A percentile compares a stretch with the other conserved stretches of the same genome.
These are phyloP conservation scores for Aphaenogaster ashmeadi DNA, from an alignment of 1,140 invertebrate genomes.

Conservation along the genomic window DNA sequence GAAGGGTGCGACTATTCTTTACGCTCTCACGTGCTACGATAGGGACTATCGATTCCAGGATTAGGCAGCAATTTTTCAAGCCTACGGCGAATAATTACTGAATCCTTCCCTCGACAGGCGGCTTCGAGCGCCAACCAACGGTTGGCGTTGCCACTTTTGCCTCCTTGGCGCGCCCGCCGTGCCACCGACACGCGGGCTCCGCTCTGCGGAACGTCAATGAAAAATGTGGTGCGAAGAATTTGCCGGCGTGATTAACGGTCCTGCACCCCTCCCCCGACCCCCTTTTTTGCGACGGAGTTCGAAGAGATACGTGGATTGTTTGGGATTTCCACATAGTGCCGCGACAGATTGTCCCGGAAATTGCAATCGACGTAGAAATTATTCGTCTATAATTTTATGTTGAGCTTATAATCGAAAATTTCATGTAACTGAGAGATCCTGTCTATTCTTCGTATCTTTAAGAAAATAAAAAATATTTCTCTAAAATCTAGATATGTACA, in stretches of 20 bases:
- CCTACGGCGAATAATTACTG: slow-evolving; percentile 84
- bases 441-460: not conserved
- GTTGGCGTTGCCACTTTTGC: slow-evolving; percentile 60
- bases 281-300: slow-evolving; percentile 46
- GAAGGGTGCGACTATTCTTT: slow-evolving; percentile 69
- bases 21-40: slow-evolving; percentile 68
- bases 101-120: slow-evolving; percentile 75
- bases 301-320: slow-evolving; percentile 52
- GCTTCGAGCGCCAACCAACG: slow-evolving; percentile 68
- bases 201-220: slow-evolving; percentile 62
- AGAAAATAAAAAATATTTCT: not conserved
- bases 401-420: not conserved
- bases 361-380: slow-evolving; percentile 13
- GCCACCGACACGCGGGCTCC: slow-evolving; percentile 65
- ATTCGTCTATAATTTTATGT: not conserved
- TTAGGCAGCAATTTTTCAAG: slow-evolving; percentile 86
- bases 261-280: not conserved
- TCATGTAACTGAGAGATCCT: not conserved
- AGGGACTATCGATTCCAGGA: slow-evolving; percentile 82
- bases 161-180: slow-evolving; percentile 49
- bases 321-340: slow-evolving; percentile 61
- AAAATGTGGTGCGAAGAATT: slow-evolving; percentile 67
- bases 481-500: not conserved
- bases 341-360: not conserved
- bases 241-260: slow-evolving; percentile 67